Conservation (phyloP, 2,113 vertebrate species). For the Cebus imitator region DNA sequence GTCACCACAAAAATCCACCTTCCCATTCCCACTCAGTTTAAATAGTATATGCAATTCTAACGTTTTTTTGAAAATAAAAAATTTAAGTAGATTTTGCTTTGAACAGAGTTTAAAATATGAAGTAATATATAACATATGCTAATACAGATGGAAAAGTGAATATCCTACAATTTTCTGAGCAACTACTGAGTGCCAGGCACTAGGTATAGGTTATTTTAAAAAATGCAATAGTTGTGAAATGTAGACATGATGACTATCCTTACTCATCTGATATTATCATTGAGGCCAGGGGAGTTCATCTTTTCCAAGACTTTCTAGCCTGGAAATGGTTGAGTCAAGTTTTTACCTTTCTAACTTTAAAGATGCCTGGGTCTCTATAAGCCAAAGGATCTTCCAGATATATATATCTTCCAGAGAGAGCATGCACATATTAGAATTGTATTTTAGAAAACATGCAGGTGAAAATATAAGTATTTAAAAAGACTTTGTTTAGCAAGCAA, state of each 20-base stretch:
- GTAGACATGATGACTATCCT: background rate
- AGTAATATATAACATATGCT: background rate
- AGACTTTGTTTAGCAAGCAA: background rate
- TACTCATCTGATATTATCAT: background rate
- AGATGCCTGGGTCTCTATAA: background rate
- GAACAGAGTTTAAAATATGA: background rate
- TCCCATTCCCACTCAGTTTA: background rate
- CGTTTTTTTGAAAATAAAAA: background rate
- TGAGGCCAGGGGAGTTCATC: background rate
- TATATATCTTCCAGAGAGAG: background rate
- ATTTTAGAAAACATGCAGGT: constrained; percentile 15
- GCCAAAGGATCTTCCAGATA: background rate
- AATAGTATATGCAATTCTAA: background rate
- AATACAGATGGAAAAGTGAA: background rate
- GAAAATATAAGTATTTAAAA: background rate
- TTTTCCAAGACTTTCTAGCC: background rate
- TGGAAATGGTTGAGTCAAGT: background rate
- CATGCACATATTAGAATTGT: background rate
- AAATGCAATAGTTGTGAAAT: background rate
- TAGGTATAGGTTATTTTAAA: background rate
- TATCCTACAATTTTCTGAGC: background rate
- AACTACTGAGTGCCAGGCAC: background rate
- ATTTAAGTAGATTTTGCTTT: background rate
- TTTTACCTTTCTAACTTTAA: background rate
- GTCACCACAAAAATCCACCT: background rate